Evolutionary conservation across 1,140 invertebrate genomes (phyloP), one percentile per base, ranked within the genome.

Genomic region (Zaprionus kolodkinae): DNA sequence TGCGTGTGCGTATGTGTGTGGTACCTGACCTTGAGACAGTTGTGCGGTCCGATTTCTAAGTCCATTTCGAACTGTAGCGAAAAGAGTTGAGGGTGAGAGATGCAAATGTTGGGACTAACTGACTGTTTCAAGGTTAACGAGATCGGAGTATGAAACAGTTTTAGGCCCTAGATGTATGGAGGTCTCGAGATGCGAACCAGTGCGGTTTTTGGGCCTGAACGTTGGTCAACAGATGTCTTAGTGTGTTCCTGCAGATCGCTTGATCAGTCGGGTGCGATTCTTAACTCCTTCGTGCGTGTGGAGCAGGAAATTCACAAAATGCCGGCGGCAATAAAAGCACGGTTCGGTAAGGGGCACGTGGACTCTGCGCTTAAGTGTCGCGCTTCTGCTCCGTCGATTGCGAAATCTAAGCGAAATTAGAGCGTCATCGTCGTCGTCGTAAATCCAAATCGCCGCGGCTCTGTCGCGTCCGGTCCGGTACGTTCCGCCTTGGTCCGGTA

Each of bases 391-490:
- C 65, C 17, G 69, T 66, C 69, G 71, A 73, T 76, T 81, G 70
- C 66, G 48, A 79, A 89, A 89, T 89, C 75, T 89, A 89, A 89
- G 76, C 86, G 76, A 72, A 78, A 78, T 83, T 81, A 78, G 81
- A 78, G 76, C 72, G 81, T 52, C 70, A 66, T 80, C 70, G 6
- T 15, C 45, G 21, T 27, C 10, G 45, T 72, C 65, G 85, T 84
- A 89, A 88, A 87, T 78, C 74, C 74, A 78, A 87, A 80, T 89
- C 78, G 83, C 54, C 61, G 43, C 27, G 27, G 27, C 57, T 63
- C 57, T 70, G 55, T 54, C 70, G 54, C 17, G 45, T 50, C 21
- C 27, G 27, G 27, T 30, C 3, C 27, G 27, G 3, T 30, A 30
- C 27, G 27, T 30, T 30, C 27, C 27, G 52, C 7, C 13, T 27